Evolutionary conservation across 2,113 vertebrate species (phyloP).

Genomic region (Sakesphorus luctuosus): DNA sequence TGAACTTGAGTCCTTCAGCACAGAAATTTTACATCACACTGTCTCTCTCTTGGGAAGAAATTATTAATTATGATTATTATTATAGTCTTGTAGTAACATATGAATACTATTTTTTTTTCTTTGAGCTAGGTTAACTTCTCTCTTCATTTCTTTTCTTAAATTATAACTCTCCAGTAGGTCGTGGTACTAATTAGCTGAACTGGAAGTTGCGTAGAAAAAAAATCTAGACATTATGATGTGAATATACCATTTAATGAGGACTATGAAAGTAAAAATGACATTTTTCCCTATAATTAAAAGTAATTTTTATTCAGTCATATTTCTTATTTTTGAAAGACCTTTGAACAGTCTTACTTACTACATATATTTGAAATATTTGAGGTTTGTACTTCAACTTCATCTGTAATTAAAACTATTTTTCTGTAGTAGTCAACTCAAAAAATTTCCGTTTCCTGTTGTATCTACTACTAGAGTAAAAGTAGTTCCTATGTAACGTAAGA

Average conservation of each 20-base stretch:
- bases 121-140: conserved; percentile 43
- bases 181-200: conserved; percentile 37
- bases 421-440: background rate
- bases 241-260: conserved; percentile 51
- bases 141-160: conserved; percentile 26
- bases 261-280: conserved; percentile 39
- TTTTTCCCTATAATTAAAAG: conserved; percentile 46
- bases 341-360: background rate
- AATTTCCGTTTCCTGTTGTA: background rate
- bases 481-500: background rate
- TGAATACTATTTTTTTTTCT: conserved; percentile 7
- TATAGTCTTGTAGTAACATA: conserved; percentile 30
- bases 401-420: conserved; percentile 6
- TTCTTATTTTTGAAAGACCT: conserved; percentile 35
- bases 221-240: conserved; percentile 32
- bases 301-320: conserved; percentile 26
- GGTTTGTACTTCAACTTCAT: background rate
- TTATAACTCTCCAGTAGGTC: conserved; percentile 25
- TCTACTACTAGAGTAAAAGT: background rate
- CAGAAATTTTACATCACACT: background rate
- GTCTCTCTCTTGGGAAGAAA: background rate
- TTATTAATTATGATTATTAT: conserved; percentile 52
- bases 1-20: background rate
- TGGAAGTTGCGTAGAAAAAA: background rate
- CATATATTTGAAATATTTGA: conserved; percentile 23